phyloP scores from a whole-genome alignment of 2,888 invertebrate species.

The Exocentrus adspersus region DNA sequence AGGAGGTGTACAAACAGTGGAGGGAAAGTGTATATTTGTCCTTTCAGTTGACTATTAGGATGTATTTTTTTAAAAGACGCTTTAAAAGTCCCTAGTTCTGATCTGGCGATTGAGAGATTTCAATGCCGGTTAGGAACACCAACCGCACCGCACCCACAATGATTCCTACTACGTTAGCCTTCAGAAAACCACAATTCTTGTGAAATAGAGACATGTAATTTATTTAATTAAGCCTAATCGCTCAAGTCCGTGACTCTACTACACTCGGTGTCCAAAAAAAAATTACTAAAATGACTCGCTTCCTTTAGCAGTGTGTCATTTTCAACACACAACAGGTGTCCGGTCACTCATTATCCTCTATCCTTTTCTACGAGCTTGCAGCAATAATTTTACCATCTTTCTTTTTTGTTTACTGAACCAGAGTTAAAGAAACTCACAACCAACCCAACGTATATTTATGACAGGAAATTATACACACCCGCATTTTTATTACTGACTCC shows the following conservation, averaged over 20 bases:
- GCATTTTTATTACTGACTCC: constrained; percentile 28
- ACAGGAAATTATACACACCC: constrained; percentile 28
- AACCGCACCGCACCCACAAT: constrained; percentile 39
- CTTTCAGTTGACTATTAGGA: too few relatives aligned
- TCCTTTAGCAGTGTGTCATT: constrained; percentile 61
- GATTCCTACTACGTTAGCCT: constrained; percentile 49
- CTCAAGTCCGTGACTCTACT: constrained; percentile 60
- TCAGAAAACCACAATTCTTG: constrained; percentile 59
- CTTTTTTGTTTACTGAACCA: constrained; percentile 31
- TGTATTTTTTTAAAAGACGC: too few relatives aligned
- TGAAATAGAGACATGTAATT: constrained; percentile 63
- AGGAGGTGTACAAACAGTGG: too few relatives aligned
- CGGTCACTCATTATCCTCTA: constrained; percentile 41
- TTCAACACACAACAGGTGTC: constrained; percentile 59
- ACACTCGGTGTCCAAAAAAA: constrained; percentile 55
- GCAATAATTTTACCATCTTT: constrained; percentile 34
- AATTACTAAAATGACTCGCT: constrained; percentile 59
- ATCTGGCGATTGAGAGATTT: too few relatives aligned
- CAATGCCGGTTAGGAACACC: not conserved
- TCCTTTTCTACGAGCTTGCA: constrained; percentile 30
- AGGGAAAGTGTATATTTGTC: too few relatives aligned
- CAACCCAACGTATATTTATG: constrained; percentile 26
- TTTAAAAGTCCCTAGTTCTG: too few relatives aligned
- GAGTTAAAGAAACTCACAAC: constrained; percentile 17
- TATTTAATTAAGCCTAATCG: constrained; percentile 64